phyloP scores from a whole-genome alignment of 2,888 invertebrate species.

The Rotaria macrura region DNA sequence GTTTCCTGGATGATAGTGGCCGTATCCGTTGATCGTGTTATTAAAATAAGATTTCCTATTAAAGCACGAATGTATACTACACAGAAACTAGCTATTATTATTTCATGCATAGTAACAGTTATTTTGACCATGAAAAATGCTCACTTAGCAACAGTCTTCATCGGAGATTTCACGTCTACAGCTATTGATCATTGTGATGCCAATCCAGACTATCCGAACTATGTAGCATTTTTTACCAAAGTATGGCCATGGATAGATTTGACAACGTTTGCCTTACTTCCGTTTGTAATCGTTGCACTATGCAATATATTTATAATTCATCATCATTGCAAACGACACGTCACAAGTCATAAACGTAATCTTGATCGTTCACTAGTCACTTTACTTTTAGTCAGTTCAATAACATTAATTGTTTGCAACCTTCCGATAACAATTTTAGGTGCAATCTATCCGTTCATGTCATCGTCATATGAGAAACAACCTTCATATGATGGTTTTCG shows the following conservation, averaged over 20 bases:
- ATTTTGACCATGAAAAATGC: not conserved
- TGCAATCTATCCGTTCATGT: not conserved
- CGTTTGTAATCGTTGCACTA: not conserved
- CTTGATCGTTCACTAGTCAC: not conserved
- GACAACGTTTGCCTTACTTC: not conserved
- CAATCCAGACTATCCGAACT: not conserved
- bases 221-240: not conserved
- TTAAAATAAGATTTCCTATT: not conserved
- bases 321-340: not conserved
- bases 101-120: not conserved
- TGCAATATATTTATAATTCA: not conserved
- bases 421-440: not conserved
- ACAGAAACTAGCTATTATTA: not conserved
- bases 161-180: not conserved
- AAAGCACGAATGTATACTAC: slow-evolving; percentile 1
- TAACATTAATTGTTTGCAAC: not conserved
- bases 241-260: slow-evolving; percentile 16
- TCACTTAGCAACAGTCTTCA: not conserved
- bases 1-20: slow-evolving; percentile 4
- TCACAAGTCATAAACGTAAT: not conserved
- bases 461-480: not conserved
- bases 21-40: not conserved
- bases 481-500: not conserved
- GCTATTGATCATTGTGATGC: slow-evolving; percentile 6
- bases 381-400: not conserved